Evolutionary conservation across 2,888 invertebrate species (phyloP).

Genomic region (Frankliniella intonsa): DNA sequence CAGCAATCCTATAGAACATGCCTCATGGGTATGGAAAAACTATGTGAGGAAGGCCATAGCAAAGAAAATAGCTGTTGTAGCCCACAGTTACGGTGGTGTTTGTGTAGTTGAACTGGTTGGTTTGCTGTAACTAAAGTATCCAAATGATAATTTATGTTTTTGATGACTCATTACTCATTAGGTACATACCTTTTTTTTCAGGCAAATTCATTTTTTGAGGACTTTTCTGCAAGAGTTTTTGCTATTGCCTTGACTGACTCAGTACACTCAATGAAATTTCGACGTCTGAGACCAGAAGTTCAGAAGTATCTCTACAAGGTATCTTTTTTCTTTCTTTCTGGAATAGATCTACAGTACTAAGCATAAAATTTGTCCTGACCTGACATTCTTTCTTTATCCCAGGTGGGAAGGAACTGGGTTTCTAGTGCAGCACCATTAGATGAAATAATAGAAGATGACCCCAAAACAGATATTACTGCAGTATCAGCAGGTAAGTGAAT

Average conservation of each 20-base stretch:
- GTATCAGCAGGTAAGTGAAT: neutral
- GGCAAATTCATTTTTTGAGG: constrained; percentile 52
- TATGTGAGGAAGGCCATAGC: constrained; percentile 58
- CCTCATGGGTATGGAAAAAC: constrained; percentile 62
- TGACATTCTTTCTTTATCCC: neutral
- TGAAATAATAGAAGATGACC: neutral
- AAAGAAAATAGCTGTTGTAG: constrained; percentile 63
- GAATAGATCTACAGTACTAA: neutral
- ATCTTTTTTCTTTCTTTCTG: neutral
- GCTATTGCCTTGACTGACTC: constrained; percentile 75
- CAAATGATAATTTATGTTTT: constrained; percentile 18
- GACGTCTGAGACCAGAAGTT: neutral
- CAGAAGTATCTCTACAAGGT: neutral
- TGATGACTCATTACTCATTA: neutral
- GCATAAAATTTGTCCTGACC: neutral
- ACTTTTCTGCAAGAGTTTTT: constrained; percentile 62
- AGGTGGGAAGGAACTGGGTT: neutral
- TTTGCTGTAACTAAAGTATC: constrained; percentile 29
- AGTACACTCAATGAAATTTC: constrained; percentile 49
- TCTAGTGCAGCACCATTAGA: neutral
- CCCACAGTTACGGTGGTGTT: constrained; percentile 75
- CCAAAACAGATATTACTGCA: neutral
- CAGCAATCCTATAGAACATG: constrained; percentile 58
- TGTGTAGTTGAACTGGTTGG: constrained; percentile 58
- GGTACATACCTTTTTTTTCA: constrained; percentile 38